Evolutionary conservation across 2,888 invertebrate genomes (phyloP).

Genomic region (Alentia gelatinosa): DNA sequence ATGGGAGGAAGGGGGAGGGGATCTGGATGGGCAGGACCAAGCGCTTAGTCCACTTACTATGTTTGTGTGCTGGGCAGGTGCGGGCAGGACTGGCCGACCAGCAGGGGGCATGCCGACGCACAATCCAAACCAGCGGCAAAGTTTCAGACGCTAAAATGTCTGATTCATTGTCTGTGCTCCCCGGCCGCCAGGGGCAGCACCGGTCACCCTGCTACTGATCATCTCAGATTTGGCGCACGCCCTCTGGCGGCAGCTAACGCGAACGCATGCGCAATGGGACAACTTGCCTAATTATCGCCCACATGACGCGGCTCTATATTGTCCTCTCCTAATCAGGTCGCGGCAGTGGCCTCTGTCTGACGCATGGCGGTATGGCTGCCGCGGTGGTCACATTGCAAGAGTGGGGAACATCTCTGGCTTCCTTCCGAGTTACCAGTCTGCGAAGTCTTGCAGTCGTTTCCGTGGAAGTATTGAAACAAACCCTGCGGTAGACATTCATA

Average conservation of each 20-base stretch:
- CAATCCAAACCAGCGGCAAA: not conserved
- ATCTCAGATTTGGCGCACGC: conserved; percentile 33
- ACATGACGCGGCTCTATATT: not conserved
- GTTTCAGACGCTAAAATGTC: not conserved
- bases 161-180: conserved; percentile 17
- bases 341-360: not conserved
- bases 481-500: not conserved
- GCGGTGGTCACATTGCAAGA: not conserved
- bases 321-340: not conserved
- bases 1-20: not conserved
- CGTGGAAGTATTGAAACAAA: not conserved
- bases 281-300: conserved; percentile 20
- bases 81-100: no score
- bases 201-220: not conserved
- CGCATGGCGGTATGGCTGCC: not conserved
- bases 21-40: not conserved
- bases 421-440: not conserved
- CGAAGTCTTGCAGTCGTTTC: not conserved
- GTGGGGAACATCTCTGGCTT: not conserved
- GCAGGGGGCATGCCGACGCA: not conserved
- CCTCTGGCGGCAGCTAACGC: conserved; percentile 15
- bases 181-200: not conserved
- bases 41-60: not conserved
- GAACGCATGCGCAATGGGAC: not conserved
- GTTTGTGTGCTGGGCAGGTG: not conserved